phyloP scores from a whole-genome alignment of 2,888 invertebrate species.

The Tinea pellionella region DNA sequence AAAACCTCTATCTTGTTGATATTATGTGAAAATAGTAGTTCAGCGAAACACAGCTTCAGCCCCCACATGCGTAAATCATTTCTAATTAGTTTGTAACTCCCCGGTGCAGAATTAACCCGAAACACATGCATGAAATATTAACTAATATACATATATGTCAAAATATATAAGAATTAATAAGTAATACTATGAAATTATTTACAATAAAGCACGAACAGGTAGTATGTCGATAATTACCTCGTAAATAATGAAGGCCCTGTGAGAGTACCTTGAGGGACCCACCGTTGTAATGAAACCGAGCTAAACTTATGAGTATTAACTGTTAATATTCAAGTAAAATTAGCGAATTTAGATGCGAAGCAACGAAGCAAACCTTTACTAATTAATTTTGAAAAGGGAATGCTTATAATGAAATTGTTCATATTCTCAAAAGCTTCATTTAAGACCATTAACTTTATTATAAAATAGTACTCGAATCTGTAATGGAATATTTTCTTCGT shows the following conservation, averaged over 20 bases:
- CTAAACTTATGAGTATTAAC: conserved; percentile 8
- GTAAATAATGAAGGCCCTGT: conserved; percentile 2
- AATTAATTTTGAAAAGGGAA: conserved; percentile 10
- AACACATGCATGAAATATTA: neutral
- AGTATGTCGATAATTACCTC: conserved; percentile 10
- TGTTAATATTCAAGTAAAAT: conserved; percentile 13
- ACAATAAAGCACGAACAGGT: neutral
- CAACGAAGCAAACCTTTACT: conserved; percentile 10
- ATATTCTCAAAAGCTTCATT: conserved; percentile 3
- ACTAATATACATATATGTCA: neutral
- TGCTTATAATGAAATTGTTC: conserved; percentile 10
- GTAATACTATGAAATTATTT: neutral
- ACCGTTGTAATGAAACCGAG: conserved; percentile 2
- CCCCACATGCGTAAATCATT: conserved; percentile 12
- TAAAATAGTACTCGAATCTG: neutral
- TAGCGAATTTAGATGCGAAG: conserved; percentile 6
- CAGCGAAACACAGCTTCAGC: neutral
- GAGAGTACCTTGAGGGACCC: conserved; percentile 5
- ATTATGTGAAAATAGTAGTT: conserved; percentile 3
- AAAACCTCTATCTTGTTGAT: neutral
- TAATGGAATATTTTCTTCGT: neutral
- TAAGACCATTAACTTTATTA: conserved; percentile 4
- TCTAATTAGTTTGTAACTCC: conserved; percentile 9
- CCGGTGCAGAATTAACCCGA: conserved; percentile 7
- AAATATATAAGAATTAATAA: neutral